phyloP scores from a whole-genome alignment of 1,140 invertebrate genomes.

The Melanaphis sacchari region DNA sequence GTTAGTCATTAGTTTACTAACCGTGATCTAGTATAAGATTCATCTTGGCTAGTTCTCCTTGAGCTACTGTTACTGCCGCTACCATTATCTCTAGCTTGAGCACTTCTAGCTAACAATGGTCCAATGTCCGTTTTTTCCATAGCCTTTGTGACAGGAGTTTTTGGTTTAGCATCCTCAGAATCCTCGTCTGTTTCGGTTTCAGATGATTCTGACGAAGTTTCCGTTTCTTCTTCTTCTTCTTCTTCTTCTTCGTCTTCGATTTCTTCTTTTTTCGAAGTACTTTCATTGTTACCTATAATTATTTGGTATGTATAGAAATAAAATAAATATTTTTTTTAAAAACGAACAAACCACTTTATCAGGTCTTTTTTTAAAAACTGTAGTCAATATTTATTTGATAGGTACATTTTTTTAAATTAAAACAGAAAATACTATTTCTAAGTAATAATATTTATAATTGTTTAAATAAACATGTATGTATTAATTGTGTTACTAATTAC shows the following conservation, averaged over 20 bases:
- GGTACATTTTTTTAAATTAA: not conserved
- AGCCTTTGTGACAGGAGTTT: constrained; percentile 62
- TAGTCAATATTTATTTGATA: not conserved
- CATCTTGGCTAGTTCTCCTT: constrained; percentile 58
- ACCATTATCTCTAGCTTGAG: constrained; percentile 69
- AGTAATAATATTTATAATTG: not conserved
- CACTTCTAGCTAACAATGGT: constrained; percentile 77
- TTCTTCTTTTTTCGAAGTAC: constrained; percentile 53
- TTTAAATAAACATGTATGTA: not conserved
- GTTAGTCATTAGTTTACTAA: not conserved
- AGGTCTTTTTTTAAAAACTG: not conserved
- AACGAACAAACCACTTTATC: not conserved
- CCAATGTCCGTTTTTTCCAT: constrained; percentile 83
- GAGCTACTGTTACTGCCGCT: constrained; percentile 53
- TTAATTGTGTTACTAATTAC: no score
- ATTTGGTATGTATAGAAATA: not conserved
- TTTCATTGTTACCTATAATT: constrained; percentile 47
- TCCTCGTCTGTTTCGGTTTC: constrained; percentile 79
- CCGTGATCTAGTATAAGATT: constrained; percentile 50
- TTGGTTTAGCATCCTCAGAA: constrained; percentile 63
- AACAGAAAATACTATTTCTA: not conserved
- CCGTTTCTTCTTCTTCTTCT: constrained; percentile 66
- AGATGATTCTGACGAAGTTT: constrained; percentile 68
- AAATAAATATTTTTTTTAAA: not conserved
- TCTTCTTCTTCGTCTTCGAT: constrained; percentile 61